These are phyloP conservation scores for Stercorarius parasiticus DNA, from an alignment of 2,113 vertebrate genomes.

Conservation along the genomic window DNA sequence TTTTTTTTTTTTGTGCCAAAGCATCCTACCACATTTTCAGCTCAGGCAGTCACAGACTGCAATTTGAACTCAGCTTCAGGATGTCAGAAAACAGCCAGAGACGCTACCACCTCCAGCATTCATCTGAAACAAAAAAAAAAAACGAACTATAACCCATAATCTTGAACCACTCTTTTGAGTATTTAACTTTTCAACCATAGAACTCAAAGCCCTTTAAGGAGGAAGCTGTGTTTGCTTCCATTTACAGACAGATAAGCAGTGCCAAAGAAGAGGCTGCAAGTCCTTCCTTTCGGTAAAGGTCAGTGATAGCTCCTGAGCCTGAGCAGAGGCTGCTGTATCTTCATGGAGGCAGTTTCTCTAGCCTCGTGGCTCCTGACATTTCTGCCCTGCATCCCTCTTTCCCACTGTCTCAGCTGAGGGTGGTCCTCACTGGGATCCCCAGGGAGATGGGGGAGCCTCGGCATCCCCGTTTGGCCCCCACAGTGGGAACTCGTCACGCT, in stretches of 20 bases:
- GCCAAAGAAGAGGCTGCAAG: background rate
- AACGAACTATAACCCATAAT: accelerated
- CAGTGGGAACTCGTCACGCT: accelerated
- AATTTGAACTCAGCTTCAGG: background rate
- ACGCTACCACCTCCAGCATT: background rate
- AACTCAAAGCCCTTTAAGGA: accelerated
- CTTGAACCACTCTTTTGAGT: background rate
- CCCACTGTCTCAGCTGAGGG: background rate
- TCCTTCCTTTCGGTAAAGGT: background rate
- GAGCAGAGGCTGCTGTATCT: background rate
- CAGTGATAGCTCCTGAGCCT: background rate
- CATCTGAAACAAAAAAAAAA: background rate
- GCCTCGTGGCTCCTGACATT: background rate
- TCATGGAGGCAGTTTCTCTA: background rate
- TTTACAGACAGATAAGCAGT: background rate
- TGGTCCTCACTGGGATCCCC: background rate
- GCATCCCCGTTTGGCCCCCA: accelerated
- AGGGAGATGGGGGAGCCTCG: background rate
- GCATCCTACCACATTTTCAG: background rate
- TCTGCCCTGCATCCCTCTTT: background rate
- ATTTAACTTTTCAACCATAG: background rate
- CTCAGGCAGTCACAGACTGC: background rate
- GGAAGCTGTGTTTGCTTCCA: accelerated
- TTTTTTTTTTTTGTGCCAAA: background rate
- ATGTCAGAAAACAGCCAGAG: background rate